These are phyloP conservation scores for Lordiphosa collinella DNA, from an alignment of 1,140 invertebrate species.

Conservation along the genomic window DNA sequence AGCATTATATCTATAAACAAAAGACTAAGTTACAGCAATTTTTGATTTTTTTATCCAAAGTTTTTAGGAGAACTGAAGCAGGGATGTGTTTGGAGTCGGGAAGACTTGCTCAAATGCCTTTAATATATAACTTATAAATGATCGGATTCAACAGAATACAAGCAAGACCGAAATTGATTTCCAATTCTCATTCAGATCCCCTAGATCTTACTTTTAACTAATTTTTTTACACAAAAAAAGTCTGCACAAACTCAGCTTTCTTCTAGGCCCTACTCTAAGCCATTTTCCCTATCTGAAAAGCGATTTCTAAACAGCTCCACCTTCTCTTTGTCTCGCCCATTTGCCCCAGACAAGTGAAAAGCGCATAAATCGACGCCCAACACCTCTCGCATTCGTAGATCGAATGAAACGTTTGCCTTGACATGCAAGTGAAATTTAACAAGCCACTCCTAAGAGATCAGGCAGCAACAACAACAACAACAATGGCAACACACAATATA, in stretches of 20 bases:
- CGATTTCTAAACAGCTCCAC: slow-evolving; percentile 9
- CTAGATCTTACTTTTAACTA: background rate
- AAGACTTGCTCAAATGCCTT: too few species aligned
- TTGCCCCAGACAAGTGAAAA: slow-evolving; percentile 55
- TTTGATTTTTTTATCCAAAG: too few species aligned
- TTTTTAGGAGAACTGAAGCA: too few species aligned
- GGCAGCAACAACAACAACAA: slow-evolving; percentile 14
- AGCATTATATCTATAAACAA: too few species aligned
- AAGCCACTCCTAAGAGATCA: slow-evolving; percentile 66
- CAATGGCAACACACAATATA: slow-evolving; percentile 43
- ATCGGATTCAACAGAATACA: too few species aligned
- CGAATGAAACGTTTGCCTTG: slow-evolving; percentile 36
- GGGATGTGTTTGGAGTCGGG: too few species aligned
- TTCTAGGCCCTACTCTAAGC: background rate
- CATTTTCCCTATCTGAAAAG: slow-evolving; percentile 1
- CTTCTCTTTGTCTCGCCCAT: slow-evolving; percentile 7
- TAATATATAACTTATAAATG: too few species aligned
- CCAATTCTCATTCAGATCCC: too few species aligned
- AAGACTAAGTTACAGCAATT: too few species aligned
- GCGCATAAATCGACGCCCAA: slow-evolving; percentile 72
- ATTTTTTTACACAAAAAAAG: background rate
- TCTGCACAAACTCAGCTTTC: background rate
- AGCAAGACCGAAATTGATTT: too few species aligned
- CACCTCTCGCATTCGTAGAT: slow-evolving; percentile 35
- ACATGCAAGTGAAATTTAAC: slow-evolving; percentile 77